Evolutionary conservation across 2,888 invertebrate genomes (phyloP), one percentile per base, ranked within the genome.

Genomic region (Drosophila anceps): DNA sequence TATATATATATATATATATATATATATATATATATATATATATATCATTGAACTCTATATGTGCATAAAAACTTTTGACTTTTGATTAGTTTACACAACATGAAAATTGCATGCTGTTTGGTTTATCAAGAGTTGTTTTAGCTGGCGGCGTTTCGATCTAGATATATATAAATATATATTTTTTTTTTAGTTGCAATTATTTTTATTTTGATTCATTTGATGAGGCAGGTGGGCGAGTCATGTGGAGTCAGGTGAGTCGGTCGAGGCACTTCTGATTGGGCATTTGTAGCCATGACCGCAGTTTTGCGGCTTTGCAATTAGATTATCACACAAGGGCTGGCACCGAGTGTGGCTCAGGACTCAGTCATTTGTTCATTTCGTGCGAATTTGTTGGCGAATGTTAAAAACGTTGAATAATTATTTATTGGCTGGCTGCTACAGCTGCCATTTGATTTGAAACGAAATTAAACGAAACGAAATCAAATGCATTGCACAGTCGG

Each of bases 291-390:
- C 71, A 59, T 60, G 69, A 78, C 86, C 86, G 65, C 88, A 82
- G 73, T 80, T 76, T 81, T 88, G 87, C 63, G 87, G 87, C 70
- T 88, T 89, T 82, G 90, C 81, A 85, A 87, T 87, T 87, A 87
- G 90, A 87, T 87, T 87, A 89, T 85, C 85, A 67, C 78, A 81
- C 82, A 59, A 59, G 43, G 71, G 46, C 31, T 20, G 20, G n/a
- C 27, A 12, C 0, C 18, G 51, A 18, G 35, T 18, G 37, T 53
- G 53, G 37, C 18, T 12, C 41, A 50, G 58, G 44, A 24, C 24
- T 35, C 65, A 15, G 31, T 50, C 58, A 69, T 76, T 76, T 72
- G 78, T 74, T 81, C 46, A 76, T 79, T 85, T 81, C 48, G 31
- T 29, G 37, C 64, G 74, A 54, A 73, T 62, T 81, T 60, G 65